Conservation (phyloP, 1,140 invertebrate genomes). For the Zaprionus camerounensis region DNA sequence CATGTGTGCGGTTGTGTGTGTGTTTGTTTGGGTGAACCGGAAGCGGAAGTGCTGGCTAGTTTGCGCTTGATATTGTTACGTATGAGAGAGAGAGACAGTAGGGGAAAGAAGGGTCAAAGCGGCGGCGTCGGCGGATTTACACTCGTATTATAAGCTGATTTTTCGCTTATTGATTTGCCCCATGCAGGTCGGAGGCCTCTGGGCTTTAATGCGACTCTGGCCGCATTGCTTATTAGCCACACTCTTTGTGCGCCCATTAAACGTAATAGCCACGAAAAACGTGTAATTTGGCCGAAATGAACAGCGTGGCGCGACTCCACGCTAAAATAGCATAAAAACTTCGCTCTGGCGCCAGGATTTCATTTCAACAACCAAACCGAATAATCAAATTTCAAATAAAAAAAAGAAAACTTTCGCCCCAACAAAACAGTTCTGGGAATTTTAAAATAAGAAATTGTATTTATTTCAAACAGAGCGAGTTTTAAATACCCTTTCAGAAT, state of each 20-base stretch:
- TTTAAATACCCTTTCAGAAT: background rate
- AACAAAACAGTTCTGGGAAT: slow-evolving; percentile 17
- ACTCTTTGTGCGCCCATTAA: slow-evolving; percentile 60
- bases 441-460: slow-evolving; percentile 31
- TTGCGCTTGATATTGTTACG: slow-evolving; percentile 77
- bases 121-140: slow-evolving; percentile 12
- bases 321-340: slow-evolving; percentile 69
- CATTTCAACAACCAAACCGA: slow-evolving; percentile 45
- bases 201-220: slow-evolving; percentile 33
- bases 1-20: slow-evolving; percentile 20
- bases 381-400: slow-evolving; percentile 76
- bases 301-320: slow-evolving; percentile 35
- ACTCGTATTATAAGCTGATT: slow-evolving; percentile 68
- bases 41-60: slow-evolving; percentile 81
- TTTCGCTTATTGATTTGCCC: slow-evolving; percentile 75
- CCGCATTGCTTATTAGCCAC: slow-evolving; percentile 65
- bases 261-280: slow-evolving; percentile 72
- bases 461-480: background rate
- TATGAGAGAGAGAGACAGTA: slow-evolving; percentile 23
- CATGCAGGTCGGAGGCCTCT: slow-evolving; percentile 1
- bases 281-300: slow-evolving; percentile 67
- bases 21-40: slow-evolving; percentile 59
- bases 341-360: slow-evolving; percentile 40
- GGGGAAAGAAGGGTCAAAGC: background rate
- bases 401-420: slow-evolving; percentile 49